phyloP scores from a whole-genome alignment of 2,113 vertebrate species.

The Scalopus aquaticus region DNA sequence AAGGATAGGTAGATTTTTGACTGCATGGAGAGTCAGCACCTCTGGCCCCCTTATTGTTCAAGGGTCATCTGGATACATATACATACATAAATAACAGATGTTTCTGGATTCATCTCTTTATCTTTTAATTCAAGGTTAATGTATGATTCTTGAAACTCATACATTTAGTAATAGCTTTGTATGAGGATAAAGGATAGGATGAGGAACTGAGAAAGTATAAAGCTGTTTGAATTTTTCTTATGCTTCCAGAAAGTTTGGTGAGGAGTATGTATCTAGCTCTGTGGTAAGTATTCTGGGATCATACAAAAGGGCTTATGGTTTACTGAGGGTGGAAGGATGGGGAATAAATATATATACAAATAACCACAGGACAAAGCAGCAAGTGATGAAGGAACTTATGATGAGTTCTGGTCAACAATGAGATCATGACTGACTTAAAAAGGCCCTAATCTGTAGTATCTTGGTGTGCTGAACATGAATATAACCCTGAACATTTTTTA shows the following conservation, averaged over 20 bases:
- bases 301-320: not conserved
- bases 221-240: not conserved
- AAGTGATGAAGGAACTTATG: not conserved
- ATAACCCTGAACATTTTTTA: too few species aligned
- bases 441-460: too few species aligned
- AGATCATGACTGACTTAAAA: too few species aligned
- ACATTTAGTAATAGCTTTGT: not conserved
- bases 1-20: not conserved
- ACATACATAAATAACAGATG: not conserved
- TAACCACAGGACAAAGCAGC: not conserved
- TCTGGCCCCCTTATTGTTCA: not conserved
- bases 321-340: not conserved
- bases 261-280: too few species aligned
- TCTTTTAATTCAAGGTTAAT: not conserved
- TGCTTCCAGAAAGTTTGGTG: not conserved
- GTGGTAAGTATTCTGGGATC: not conserved
- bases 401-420: not conserved
- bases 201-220: not conserved
- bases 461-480: too few species aligned
- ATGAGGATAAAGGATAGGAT: not conserved
- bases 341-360: not conserved
- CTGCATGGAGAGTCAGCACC: not conserved
- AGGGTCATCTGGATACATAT: not conserved
- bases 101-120: slow-evolving; percentile 1
- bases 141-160: not conserved